Base-by-base conservation (phyloP, 2,797 vertebrate genomes). In the Clarias laeviceps region DNA sequence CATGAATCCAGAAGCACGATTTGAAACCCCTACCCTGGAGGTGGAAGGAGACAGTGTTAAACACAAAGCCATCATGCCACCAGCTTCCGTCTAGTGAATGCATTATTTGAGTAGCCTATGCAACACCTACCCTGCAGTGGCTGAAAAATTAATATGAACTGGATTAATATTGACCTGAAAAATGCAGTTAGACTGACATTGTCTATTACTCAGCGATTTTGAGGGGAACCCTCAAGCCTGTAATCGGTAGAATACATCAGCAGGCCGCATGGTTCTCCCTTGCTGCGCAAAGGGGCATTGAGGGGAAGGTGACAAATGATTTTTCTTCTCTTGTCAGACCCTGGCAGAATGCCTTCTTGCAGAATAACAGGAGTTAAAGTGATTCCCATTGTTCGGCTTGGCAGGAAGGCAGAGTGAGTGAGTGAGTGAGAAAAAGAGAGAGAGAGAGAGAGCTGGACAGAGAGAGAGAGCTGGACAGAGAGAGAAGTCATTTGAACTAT, bases 401-500 rank as follows among this genome's bases (percentile, higher is more conserved):
- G 92, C 62, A 68, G 77, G 22, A 37, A 89, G 37, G 72, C 83
- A 85, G 73, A 50, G 91, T 91, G 92, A 84, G 82, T 50, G 84
- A 93, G 92, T 86, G 91, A 90, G 89, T 68, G 78, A 45, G 85
- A 61, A 88, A 87, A 85, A 56, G 85, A 90, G 89, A 88, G 66
- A 15, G 2, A 12, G 66, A 40, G 17, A 83, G 80, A 78, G 84
- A 34, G 17, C 80, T 73, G 68, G 57, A 83, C 83, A 78, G 84
- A 32, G 83, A 68, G 57, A 83, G 85, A 78, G 84, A 34, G 17
- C 80, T 73, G 68, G 57, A 83, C 83, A 78, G 84, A 32, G 83
- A 84, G 88, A 66, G 82, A 93, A 94, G 91, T 91, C 91, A 95
- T 95, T 95, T 95, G 94, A 93, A 95, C 94, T 93, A 93, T 94